These are phyloP conservation scores for Myotis vivesi DNA, from an alignment of 2,797 vertebrate genomes.

Conservation along the genomic window DNA sequence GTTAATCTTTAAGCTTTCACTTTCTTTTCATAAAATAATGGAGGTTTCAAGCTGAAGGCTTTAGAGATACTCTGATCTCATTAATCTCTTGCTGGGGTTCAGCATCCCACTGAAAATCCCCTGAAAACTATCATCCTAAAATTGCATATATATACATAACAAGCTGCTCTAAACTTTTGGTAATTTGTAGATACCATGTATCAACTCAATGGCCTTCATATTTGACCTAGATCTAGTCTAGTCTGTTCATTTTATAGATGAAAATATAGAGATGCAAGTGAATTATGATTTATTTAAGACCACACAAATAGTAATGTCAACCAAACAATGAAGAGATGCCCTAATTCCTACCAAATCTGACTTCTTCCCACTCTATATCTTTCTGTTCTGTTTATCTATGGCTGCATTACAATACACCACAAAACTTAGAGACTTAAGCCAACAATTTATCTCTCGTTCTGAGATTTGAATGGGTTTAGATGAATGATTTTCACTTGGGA, in stretches of 20 bases:
- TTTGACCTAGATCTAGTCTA: background rate
- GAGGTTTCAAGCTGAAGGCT: background rate
- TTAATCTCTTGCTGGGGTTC: background rate
- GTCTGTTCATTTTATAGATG: background rate
- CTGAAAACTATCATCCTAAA: background rate
- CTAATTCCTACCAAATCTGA: background rate
- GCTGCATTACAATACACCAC: background rate
- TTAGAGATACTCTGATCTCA: background rate
- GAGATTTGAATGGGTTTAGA: background rate
- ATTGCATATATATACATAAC: background rate
- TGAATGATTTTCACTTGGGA: background rate
- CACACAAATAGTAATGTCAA: background rate
- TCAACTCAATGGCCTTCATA: background rate
- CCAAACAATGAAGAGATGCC: background rate
- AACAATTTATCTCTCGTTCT: background rate
- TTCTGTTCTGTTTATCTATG: background rate
- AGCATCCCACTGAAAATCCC: background rate
- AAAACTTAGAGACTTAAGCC: background rate
- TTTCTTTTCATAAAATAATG: constrained; percentile 42
- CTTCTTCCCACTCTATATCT: background rate
- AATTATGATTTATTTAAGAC: background rate
- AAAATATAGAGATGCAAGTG: background rate
- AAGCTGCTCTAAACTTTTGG: background rate
- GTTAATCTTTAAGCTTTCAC: background rate
- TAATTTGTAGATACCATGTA: background rate